Percentiles rank a stretch among this genome's conserved stretches.
Evolutionary conservation across 2,888 invertebrate species (phyloP).

Genomic region (Dasypolia templi): DNA sequence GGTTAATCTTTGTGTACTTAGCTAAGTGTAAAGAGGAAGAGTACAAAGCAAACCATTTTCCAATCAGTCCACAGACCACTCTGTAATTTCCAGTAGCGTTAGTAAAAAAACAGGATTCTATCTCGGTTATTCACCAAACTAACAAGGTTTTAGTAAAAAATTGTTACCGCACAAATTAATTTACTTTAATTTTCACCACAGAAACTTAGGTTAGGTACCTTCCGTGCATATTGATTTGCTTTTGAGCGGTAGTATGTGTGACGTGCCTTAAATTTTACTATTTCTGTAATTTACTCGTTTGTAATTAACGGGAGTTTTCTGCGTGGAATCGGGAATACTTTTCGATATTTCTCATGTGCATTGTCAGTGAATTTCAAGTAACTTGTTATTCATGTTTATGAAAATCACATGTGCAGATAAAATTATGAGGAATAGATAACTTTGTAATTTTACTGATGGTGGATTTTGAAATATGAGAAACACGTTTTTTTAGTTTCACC

Average conservation of each 20-base stretch:
- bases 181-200: conserved; percentile 3
- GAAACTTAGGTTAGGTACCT: neutral
- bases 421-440: neutral
- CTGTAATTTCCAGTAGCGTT: neutral
- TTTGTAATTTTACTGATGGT: neutral
- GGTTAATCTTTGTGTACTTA: neutral
- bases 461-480: neutral
- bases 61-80: neutral
- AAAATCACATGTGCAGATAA: neutral
- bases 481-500: neutral
- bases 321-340: neutral
- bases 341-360: neutral
- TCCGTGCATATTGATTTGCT: neutral
- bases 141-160: neutral
- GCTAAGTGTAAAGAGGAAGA: too few relatives aligned
- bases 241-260: neutral
- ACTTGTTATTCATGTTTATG: neutral
- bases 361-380: neutral
- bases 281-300: neutral
- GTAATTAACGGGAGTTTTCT: neutral
- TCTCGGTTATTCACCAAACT: neutral
- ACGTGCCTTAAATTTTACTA: neutral
- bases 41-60: neutral
- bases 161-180: neutral
- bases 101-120: neutral